phyloP scores from a whole-genome alignment of 2,113 vertebrate genomes.

The Philantomba maxwellii region DNA sequence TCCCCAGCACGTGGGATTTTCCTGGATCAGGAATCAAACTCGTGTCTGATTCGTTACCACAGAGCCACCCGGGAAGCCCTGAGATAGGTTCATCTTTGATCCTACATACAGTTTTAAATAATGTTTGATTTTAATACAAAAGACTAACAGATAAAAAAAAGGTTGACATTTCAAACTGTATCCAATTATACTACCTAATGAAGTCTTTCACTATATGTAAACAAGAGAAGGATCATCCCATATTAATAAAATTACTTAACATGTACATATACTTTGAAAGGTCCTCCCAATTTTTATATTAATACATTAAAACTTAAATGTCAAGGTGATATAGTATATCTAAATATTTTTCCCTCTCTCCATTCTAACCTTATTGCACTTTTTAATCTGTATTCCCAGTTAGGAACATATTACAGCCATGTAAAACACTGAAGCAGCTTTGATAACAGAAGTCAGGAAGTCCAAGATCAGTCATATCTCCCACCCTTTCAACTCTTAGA shows the following conservation, averaged over 20 bases:
- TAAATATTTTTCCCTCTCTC: not conserved
- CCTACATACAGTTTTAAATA: not conserved
- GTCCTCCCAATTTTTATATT: not conserved
- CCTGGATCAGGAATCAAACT: not conserved
- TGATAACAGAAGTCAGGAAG: not conserved
- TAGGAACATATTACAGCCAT: not conserved
- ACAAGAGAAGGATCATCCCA: not conserved
- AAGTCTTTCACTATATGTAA: conserved; percentile 30
- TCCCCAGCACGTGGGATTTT: not conserved
- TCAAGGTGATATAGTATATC: not conserved
- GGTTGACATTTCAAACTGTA: not conserved
- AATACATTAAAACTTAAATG: conserved; percentile 6
- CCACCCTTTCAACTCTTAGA: not conserved
- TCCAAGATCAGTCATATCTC: not conserved
- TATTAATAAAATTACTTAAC: not conserved
- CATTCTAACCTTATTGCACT: not conserved
- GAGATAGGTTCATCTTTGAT: not conserved
- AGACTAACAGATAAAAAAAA: not conserved
- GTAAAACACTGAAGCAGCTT: not conserved
- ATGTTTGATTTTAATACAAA: not conserved
- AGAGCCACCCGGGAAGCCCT: not conserved
- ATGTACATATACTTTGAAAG: not conserved
- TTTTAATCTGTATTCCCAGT: not conserved
- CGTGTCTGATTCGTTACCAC: not conserved
- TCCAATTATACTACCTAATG: not conserved